Conservation (phyloP, 2,113 vertebrate genomes). For the Typhlomys cinereus region DNA sequence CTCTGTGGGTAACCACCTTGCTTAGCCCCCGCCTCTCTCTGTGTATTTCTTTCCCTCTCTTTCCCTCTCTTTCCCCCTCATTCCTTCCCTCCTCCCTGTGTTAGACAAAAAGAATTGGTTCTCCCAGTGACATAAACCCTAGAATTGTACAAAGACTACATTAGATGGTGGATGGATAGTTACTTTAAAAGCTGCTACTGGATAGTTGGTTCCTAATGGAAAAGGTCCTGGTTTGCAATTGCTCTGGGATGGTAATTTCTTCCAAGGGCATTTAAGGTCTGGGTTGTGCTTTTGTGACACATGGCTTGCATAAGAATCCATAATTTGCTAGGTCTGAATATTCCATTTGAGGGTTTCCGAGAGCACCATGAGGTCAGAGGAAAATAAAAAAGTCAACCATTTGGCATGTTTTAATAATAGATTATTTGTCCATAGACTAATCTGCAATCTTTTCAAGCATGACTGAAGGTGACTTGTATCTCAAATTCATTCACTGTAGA, state of each 20-base stretch:
- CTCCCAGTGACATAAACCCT: slow-evolving; percentile 17
- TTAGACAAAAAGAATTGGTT: too few species aligned
- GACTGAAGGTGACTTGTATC: slow-evolving; percentile 30
- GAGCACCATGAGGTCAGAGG: slow-evolving; percentile 44
- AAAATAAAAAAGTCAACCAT: slow-evolving; percentile 38
- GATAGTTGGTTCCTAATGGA: slow-evolving; percentile 22
- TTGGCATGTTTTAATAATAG: slow-evolving; percentile 48
- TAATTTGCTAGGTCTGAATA: slow-evolving; percentile 55
- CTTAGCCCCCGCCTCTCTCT: background rate
- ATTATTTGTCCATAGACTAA: slow-evolving; percentile 32
- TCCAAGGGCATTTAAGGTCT: slow-evolving; percentile 46
- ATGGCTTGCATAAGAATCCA: slow-evolving; percentile 39
- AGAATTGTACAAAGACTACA: background rate
- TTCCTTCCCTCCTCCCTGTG: too few species aligned
- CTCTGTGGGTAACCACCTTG: background rate
- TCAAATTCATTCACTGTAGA: background rate
- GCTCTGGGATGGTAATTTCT: slow-evolving; percentile 39
- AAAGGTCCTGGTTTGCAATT: slow-evolving; percentile 30
- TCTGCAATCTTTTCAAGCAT: slow-evolving; percentile 52
- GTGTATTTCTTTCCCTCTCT: too few species aligned
- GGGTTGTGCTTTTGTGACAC: slow-evolving; percentile 30
- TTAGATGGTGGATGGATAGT: background rate
- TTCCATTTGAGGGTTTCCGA: slow-evolving; percentile 48
- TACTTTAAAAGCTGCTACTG: slow-evolving; percentile 15
- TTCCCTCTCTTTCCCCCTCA: too few species aligned